These are phyloP conservation scores for Drosophila virilis DNA, from an alignment of 1,140 invertebrate genomes.

Conservation along the genomic window DNA sequence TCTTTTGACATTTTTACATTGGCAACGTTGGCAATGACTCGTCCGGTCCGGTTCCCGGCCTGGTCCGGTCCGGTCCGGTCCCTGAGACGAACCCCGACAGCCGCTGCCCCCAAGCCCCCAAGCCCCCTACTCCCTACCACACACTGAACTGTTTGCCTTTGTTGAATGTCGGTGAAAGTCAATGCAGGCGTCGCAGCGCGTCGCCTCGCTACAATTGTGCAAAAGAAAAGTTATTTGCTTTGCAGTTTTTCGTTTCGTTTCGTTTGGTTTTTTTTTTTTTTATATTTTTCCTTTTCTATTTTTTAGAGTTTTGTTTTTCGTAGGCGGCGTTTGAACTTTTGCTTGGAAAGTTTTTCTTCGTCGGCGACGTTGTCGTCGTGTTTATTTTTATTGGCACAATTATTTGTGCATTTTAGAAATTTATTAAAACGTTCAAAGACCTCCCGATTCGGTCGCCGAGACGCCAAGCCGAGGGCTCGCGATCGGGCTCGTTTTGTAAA, in stretches of 20 bases:
- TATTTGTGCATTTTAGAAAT: constrained; percentile 83
- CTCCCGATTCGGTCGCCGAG: constrained; percentile 3
- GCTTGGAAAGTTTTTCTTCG: constrained; percentile 68
- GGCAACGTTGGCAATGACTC: constrained; percentile 46
- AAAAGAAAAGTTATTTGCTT: constrained; percentile 77
- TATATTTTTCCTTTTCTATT: constrained; percentile 26
- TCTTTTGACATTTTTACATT: constrained; percentile 75
- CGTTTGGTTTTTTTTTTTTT: constrained; percentile 46
- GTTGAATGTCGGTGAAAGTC: constrained; percentile 79
- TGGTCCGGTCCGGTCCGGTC: constrained; percentile 12
- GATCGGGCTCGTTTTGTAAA: constrained; percentile 23
- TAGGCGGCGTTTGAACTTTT: constrained; percentile 77
- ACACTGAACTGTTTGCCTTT: constrained; percentile 8
- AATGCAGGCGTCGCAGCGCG: constrained; percentile 47
- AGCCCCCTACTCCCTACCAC: background rate
- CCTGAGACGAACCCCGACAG: constrained; percentile 29
- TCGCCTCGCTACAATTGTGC: constrained; percentile 77
- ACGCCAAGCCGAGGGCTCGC: constrained; percentile 9
- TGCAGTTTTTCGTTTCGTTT: constrained; percentile 63
- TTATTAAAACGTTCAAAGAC: constrained; percentile 75
- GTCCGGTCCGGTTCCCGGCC: constrained; percentile 16
- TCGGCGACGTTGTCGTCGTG: constrained; percentile 42
- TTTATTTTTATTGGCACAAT: constrained; percentile 83
- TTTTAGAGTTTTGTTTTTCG: constrained; percentile 54
- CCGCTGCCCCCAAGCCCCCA: background rate